Evolutionary conservation across 2,888 invertebrate species (phyloP), one percentile per base, ranked within the genome.

Genomic region (Drosophila mimetica): DNA sequence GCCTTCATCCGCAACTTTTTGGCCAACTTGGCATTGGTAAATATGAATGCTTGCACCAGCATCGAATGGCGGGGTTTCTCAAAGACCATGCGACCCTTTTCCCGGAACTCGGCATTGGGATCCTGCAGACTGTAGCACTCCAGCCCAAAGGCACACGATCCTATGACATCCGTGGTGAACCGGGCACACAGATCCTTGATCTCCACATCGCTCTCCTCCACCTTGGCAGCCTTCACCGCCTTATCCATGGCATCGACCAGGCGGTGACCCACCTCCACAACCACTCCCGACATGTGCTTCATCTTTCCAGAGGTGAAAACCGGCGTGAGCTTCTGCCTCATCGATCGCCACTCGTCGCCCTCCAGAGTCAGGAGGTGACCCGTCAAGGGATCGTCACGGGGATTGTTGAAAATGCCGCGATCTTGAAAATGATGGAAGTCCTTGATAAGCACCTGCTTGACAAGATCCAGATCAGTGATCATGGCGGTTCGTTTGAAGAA

Each of bases 131-230:
- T 91, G 70, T 92, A 92, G 55, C 92, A 91, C 6, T 93, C 92
- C 3, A 93, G 83, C 0, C 93, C 93, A 75, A 93, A 93, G 7
- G 92, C 93, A 76, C 92, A 92, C 0, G 89, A 90, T 1, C 93
- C 92, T 57, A 93, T 93, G 0, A 93, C 92, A 76, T 93, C 93
- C 4, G 92, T 92, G 3, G 93, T 93, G 60, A 89, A 93, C 3
- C 92, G 90, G 0, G 92, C 91, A 28, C 91, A 88, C 0, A 92
- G 46, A 16, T 92, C 92, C 72, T 92, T 92, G 4, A 93, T 77
- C 51, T 93, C 93, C 20, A 89, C 50, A 2, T 91, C 67, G 2
- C 89, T 81, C 8, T 54, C 47, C 2, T 79, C 69, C 0, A 60
- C 18, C 0, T 6, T n/a, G 0, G 70, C 73, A 0, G 47, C 47